These are phyloP conservation scores for Dallia pectoralis DNA, from an alignment of 2,797 vertebrate species.

Conservation along the genomic window DNA sequence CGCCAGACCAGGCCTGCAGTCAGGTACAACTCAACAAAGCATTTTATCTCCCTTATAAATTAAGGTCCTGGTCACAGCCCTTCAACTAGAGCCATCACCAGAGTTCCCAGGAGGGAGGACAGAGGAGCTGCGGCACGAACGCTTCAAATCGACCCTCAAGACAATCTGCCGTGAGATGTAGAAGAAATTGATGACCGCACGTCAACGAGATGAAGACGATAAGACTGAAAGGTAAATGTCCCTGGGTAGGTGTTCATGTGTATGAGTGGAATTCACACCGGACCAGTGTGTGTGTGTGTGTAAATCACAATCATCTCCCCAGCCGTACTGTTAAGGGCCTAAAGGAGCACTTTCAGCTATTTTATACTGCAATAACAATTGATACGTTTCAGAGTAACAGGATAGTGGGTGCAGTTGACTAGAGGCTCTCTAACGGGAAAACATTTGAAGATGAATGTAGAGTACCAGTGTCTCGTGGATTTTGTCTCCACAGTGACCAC, in stretches of 20 bases:
- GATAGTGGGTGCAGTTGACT: conserved; percentile 44
- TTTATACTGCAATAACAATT: conserved; percentile 72
- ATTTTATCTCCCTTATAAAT: conserved; percentile 74
- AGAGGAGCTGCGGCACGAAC: conserved; percentile 44
- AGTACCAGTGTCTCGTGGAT: conserved; percentile 6
- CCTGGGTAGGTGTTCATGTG: conserved; percentile 58
- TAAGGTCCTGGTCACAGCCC: conserved; percentile 54
- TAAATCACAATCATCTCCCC: conserved; percentile 67
- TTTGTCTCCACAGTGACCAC: not conserved
- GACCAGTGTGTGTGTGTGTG: conserved; percentile 36
- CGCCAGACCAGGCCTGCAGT: no score
- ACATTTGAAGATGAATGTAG: conserved; percentile 62
- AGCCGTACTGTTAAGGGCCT: conserved; percentile 53
- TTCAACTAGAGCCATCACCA: conserved; percentile 62
- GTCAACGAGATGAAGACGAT: conserved; percentile 70
- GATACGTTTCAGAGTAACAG: conserved; percentile 53
- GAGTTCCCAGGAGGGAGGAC: conserved; percentile 67
- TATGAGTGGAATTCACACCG: conserved; percentile 55
- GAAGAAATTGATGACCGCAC: conserved; percentile 66
- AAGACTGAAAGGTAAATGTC: conserved; percentile 68
- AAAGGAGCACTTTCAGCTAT: conserved; percentile 59
- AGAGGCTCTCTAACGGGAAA: conserved; percentile 47
- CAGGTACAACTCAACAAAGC: conserved; percentile 58
- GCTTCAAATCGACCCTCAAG: conserved; percentile 68
- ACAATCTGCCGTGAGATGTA: conserved; percentile 53